Percentiles rank a stretch among this genome's conserved stretches.
phyloP scores from a whole-genome alignment of 2,888 invertebrate genomes.

The Lasiommata megera region DNA sequence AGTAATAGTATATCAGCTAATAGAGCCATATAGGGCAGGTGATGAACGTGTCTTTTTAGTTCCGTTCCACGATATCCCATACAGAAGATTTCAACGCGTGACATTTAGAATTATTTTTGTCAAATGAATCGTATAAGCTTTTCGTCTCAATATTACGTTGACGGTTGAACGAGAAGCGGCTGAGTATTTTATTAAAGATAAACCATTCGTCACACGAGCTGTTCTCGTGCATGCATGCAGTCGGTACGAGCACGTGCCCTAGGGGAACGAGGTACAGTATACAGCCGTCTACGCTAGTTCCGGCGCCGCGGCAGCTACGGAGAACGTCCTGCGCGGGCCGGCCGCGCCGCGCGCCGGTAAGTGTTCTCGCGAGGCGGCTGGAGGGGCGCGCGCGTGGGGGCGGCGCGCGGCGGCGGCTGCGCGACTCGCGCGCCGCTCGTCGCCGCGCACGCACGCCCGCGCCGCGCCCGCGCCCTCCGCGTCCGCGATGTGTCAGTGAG shows the following conservation, averaged over 20 bases:
- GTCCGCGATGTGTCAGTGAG: slow-evolving; percentile 65
- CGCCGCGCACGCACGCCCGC: slow-evolving; percentile 51
- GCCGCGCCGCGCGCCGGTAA: slow-evolving; percentile 47
- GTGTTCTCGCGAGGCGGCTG: slow-evolving; percentile 42
- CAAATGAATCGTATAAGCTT: neutral
- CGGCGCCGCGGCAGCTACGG: too few species aligned
- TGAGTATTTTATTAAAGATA: too few species aligned
- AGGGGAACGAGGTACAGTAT: too few species aligned
- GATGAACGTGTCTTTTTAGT: neutral
- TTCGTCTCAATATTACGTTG: too few species aligned
- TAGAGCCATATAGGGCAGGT: neutral
- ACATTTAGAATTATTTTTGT: slow-evolving; percentile 1
- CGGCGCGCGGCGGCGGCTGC: slow-evolving; percentile 33
- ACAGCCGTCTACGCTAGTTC: too few species aligned
- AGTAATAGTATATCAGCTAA: too few species aligned
- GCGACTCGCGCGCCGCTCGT: slow-evolving; percentile 48
- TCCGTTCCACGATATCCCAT: slow-evolving; percentile 7
- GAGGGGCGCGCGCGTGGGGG: slow-evolving; percentile 37
- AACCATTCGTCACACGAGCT: too few species aligned
- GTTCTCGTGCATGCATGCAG: too few species aligned
- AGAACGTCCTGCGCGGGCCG: too few species aligned
- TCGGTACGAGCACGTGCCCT: too few species aligned
- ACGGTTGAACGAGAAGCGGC: too few species aligned
- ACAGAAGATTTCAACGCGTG: slow-evolving; percentile 50
- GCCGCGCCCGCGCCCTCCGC: slow-evolving; percentile 47